Evolutionary conservation across 2,888 invertebrate species (phyloP).

Genomic region (Lysandra bellargus): DNA sequence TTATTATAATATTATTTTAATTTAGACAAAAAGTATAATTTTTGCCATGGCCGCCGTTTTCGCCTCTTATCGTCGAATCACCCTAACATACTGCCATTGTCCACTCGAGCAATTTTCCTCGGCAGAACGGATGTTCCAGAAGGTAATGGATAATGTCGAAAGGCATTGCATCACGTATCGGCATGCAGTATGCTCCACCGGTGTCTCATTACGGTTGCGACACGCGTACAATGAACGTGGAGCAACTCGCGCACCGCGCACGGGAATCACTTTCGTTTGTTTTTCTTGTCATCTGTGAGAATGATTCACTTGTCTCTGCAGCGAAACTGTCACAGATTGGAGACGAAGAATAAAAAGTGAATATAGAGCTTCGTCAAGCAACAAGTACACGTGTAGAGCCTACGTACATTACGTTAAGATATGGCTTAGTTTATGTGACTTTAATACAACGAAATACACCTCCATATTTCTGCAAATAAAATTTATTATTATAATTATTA

Average conservation of each 20-base stretch:
- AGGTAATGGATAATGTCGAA: conserved; percentile 5
- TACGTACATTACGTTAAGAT: too few species aligned
- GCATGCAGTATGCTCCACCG: conserved; percentile 11
- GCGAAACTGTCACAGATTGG: background rate
- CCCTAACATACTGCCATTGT: too few species aligned
- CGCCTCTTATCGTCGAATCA: too few species aligned
- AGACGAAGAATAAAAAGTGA: background rate
- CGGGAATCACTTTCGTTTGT: background rate
- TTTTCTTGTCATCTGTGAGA: background rate
- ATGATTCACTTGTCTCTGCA: background rate
- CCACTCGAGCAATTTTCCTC: background rate
- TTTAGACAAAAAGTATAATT: too few species aligned
- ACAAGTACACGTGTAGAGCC: too few species aligned
- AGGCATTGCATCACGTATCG: conserved; percentile 7
- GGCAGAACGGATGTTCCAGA: background rate
- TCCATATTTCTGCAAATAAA: too few species aligned
- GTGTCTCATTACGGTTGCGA: conserved; percentile 19
- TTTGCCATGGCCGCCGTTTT: too few species aligned
- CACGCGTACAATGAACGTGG: conserved; percentile 1
- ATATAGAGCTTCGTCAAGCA: background rate
- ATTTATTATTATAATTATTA: too few species aligned
- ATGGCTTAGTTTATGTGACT: too few species aligned
- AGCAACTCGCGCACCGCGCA: conserved; percentile 5
- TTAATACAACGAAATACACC: too few species aligned
- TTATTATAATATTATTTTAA: too few species aligned